A percentile compares a stretch with the other conserved stretches of the same genome.
Evolutionary conservation across 2,888 invertebrate species (phyloP).

Genomic region (Sthenelais limicola): DNA sequence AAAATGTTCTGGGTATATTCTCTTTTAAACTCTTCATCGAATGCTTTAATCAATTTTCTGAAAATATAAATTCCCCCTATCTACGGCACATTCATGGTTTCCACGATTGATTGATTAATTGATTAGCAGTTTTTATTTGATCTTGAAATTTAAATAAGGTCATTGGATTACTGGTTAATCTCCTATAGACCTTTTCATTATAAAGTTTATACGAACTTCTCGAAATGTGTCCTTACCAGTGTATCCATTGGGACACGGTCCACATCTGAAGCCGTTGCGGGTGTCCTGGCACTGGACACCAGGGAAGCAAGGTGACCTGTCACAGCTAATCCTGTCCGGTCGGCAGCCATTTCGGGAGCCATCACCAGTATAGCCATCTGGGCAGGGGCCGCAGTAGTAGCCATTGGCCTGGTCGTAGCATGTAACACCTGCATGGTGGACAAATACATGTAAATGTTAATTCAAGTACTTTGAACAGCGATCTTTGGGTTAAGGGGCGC

Average conservation of each 20-base stretch:
- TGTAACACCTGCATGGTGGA: constrained; percentile 37
- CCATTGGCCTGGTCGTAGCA: constrained; percentile 74
- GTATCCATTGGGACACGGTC: constrained; percentile 81
- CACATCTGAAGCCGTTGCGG: constrained; percentile 60
- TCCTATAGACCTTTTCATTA: too few species aligned
- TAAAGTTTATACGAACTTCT: too few species aligned
- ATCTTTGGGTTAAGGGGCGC: too few species aligned
- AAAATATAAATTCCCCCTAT: too few species aligned
- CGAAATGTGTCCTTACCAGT: constrained; percentile 75
- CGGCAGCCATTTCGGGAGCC: constrained; percentile 75
- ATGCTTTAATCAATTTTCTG: background rate
- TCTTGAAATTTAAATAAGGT: too few species aligned
- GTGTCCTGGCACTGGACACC: constrained; percentile 80
- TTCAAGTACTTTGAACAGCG: too few species aligned
- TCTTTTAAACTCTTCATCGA: background rate
- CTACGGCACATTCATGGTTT: too few species aligned
- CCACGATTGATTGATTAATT: too few species aligned
- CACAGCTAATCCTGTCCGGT: constrained; percentile 28
- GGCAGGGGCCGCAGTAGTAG: constrained; percentile 84
- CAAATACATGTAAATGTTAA: too few species aligned
- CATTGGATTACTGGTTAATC: too few species aligned
- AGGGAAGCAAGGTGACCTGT: constrained; percentile 41
- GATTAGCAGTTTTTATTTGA: too few species aligned
- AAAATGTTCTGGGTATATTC: background rate
- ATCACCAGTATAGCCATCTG: constrained; percentile 81